Evolutionary conservation across 2,113 vertebrate species (phyloP).

Genomic region (Oceanites oceanicus): DNA sequence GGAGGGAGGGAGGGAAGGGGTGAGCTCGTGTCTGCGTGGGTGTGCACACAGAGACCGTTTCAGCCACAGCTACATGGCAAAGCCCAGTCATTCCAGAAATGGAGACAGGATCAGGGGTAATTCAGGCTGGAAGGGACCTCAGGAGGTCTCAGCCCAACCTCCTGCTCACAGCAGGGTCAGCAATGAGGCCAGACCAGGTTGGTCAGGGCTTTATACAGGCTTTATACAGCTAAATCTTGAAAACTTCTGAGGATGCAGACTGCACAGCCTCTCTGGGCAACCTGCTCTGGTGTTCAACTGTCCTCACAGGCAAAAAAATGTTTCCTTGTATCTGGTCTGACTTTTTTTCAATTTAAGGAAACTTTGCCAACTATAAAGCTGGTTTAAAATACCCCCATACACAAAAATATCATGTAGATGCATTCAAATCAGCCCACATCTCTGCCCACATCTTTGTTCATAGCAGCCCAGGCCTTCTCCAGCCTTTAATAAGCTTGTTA

Average conservation of each 20-base stretch:
- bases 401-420: neutral
- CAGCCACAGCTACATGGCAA: neutral
- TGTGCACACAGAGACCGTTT: fast-evolving
- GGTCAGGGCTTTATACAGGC: neutral
- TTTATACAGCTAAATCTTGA: neutral
- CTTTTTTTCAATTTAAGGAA: neutral
- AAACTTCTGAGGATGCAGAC: neutral
- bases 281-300: neutral
- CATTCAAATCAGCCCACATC: neutral
- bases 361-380: neutral
- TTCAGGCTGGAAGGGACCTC: neutral
- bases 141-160: neutral
- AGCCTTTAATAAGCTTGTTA: slow-evolving; percentile 28
- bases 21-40: fast-evolving
- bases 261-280: neutral
- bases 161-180: neutral
- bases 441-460: slow-evolving; percentile 26
- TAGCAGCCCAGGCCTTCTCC: neutral
- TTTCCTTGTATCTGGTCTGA: neutral
- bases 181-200: neutral
- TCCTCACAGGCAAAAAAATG: neutral
- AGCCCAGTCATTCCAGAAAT: neutral
- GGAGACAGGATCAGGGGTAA: neutral
- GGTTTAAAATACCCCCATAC: neutral
- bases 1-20: neutral